phyloP scores from a whole-genome alignment of 1,140 invertebrate genomes.

The Chelonus insularis region DNA sequence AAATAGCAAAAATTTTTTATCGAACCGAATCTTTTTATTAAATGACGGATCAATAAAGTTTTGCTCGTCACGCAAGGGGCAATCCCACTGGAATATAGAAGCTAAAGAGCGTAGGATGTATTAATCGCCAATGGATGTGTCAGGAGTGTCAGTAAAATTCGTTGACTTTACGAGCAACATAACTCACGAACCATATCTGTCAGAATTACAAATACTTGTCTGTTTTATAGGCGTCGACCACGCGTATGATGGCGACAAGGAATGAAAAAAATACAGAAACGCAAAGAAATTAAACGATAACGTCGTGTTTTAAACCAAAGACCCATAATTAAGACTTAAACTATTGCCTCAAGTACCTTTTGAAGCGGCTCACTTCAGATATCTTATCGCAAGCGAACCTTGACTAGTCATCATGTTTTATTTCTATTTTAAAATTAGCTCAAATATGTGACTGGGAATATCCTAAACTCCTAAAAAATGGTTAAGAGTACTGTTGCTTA shows the following conservation, averaged over 20 bases:
- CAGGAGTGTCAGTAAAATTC: conserved; percentile 15
- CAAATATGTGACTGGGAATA: conserved; percentile 9
- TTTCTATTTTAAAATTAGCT: conserved; percentile 12
- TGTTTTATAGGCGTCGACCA: background rate
- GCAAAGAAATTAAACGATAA: conserved; percentile 21
- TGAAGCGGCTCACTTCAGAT: conserved; percentile 2
- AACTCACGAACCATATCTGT: conserved; percentile 23
- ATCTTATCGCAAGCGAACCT: conserved; percentile 29
- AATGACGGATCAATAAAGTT: background rate
- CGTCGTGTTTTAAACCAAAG: conserved; percentile 26
- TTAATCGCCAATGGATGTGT: conserved; percentile 12
- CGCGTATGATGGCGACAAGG: background rate
- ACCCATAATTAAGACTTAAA: conserved; percentile 33
- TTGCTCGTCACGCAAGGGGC: background rate
- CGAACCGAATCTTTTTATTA: background rate
- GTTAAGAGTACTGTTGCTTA: background rate
- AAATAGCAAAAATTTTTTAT: background rate
- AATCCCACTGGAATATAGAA: background rate
- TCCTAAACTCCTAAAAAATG: background rate
- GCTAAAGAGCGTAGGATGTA: background rate
- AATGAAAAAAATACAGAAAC: background rate
- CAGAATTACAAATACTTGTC: background rate
- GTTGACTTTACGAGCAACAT: conserved; percentile 16
- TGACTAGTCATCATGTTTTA: background rate
- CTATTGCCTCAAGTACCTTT: conserved; percentile 24